Evolutionary conservation across 2,113 vertebrate species (phyloP).

Genomic region (Taurulus bubalis): DNA sequence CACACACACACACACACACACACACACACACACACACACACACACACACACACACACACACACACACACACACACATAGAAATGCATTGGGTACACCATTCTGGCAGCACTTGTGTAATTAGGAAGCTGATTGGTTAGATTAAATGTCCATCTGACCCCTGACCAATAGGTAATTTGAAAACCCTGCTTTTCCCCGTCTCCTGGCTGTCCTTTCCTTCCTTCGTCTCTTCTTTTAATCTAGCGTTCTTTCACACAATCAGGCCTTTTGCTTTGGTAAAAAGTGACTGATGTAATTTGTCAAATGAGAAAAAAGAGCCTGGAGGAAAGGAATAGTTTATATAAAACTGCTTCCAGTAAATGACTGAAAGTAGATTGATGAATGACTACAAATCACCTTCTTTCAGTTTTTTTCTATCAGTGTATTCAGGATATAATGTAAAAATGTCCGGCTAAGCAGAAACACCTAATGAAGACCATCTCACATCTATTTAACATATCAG

Average conservation of each 20-base stretch:
- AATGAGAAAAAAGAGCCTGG: constrained; percentile 44
- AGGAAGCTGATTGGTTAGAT: constrained; percentile 84
- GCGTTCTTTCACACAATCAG: constrained; percentile 63
- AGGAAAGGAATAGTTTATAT: constrained; percentile 52
- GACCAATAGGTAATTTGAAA: constrained; percentile 82
- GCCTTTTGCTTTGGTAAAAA: constrained; percentile 31
- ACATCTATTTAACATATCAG: constrained; percentile 6
- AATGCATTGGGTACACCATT: constrained; percentile 55
- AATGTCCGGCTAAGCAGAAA: constrained; percentile 18
- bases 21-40: too few species aligned
- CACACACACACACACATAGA: constrained; percentile 50
- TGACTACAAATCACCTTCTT: constrained; percentile 25
- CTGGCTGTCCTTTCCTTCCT: constrained; percentile 37
- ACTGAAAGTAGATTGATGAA: constrained; percentile 44
- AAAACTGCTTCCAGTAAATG: constrained; percentile 57
- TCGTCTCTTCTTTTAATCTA: constrained; percentile 51
- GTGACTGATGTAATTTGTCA: constrained; percentile 64
- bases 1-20: constrained; percentile 4
- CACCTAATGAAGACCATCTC: constrained; percentile 13
- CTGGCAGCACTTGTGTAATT: constrained; percentile 82
- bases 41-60: constrained; percentile 44
- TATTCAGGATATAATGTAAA: not conserved
- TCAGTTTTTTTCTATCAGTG: constrained; percentile 16
- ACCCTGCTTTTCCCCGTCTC: constrained; percentile 56
- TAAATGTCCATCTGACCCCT: constrained; percentile 84